Base-by-base conservation (phyloP, 2,113 vertebrate species). In the Genyomyrus donnyi region DNA sequence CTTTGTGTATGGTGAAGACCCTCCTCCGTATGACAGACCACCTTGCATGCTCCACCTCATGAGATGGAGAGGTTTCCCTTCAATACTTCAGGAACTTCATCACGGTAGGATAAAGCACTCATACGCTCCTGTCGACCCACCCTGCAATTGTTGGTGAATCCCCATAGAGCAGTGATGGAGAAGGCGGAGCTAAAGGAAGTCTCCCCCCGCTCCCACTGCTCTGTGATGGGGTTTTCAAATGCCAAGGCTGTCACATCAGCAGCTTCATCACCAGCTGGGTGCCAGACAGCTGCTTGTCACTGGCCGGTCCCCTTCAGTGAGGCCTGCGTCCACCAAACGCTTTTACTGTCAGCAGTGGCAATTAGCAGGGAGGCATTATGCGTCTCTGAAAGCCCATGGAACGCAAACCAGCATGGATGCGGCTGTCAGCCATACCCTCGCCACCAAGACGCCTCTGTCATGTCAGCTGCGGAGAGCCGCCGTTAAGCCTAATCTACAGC, bases 41-140 rank as follows among this genome's bases (percentile, higher is more conserved):
- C 92, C 92, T 93, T 91, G 91, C 93, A 91, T 90, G 92, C 91
- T 92, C 92, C 93, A 93, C 93, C 93, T 94, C 92, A 39, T 39
- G 31, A 17, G 13, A 35, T 3, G 70, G 31, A 31, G 27, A 10
- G 66, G 66, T 15, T 17, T 35, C 66, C 66, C 66, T n/a, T n/a
- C 58, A 27, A 17, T 31, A 39, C 31, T 77, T 35, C 66, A 31
- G 27, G n/a, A 31, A 35, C 66, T 31, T 19, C 70, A 77, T 35
- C 91, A 52, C 91, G 85, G 90, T 90, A 92, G 2, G 24, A 35
- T 24, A 39, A 17, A 4, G 27, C 27, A 11, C 2, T 83, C 21
- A 15, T 24, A 3, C 39, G n/a, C 1, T 39, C 77, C 89, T 85
- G 39, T n/a, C 8, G 53, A 13, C 39, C 77, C 24, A 19, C 19